Evolutionary conservation across 2,888 invertebrate species (phyloP), one percentile per base, ranked within the genome.

Genomic region (Spatulosminthurus flaviceps): DNA sequence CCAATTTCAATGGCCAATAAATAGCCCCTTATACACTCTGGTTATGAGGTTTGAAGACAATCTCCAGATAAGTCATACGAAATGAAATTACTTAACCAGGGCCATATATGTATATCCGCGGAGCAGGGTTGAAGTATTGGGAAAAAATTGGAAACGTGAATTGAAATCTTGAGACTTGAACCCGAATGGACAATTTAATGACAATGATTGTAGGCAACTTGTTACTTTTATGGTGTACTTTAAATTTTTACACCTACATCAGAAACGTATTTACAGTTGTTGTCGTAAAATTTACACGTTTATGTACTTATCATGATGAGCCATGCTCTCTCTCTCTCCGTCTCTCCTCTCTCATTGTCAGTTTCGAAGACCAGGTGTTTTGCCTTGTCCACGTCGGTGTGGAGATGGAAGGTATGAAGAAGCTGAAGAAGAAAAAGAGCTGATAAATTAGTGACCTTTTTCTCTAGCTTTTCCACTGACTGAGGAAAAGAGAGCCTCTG

Each of bases 181-280:
- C 51, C 51, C 51, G 51, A 51, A 34, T 41, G 60, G 73, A 51
- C 28, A 60, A 51, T 51, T 71, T 43, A 73, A 51, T 73, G 73
- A 60, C 26, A 71, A 73, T 73, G 28, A 73, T 73, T 73, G 73
- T 43, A 60, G 51, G 26, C 73, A 60, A 75, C 75, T 75, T 75
- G 28, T 75, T 75, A 75, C 75, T 61, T 75, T 75, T 75, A 75
- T 64, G 75, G 75, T 34, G 61, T 22, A 75, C 29, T 75, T 67
- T 77, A 69, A 77, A 69, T 69, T 77, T 77, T 76, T 51, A 73
- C 73, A 73, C 73, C 73, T 73, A 73, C 73, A 73, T 73, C 73
- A 73, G 73, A 73, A 73, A 51, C 43, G 26, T 73, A 73, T 73
- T 73, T 73, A 73, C 73, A 73, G 73, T 73, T 73, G 73, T 73